Base-by-base conservation (phyloP, 2,113 vertebrate species). In the Anhinga anhinga region DNA sequence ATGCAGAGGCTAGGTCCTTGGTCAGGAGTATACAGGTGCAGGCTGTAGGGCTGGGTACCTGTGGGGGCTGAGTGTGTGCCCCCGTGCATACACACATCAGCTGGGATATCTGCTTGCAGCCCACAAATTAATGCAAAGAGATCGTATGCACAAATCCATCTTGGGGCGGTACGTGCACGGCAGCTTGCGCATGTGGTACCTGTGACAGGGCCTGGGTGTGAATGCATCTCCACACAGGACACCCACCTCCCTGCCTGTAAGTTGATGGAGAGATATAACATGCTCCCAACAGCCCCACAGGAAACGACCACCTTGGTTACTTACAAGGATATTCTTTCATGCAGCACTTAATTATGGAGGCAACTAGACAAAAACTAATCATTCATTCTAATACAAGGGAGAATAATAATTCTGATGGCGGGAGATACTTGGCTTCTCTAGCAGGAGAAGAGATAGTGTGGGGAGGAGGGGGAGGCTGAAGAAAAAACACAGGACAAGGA, bases 291-390 rank as follows among this genome's bases (percentile, higher is more conserved):
- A 93, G 72, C 70, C 78, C 77, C 80, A 85, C 36, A 58, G 55
- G 72, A n/a, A 96, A 52, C 6, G 1, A 69, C 63, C 1, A 8
- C 55, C 49, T 76, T 81, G 70, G 58, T 89, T 74, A 81, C 58
- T 79, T 87, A 92, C 25, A 88, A 78, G 89, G 91, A 87, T 78
- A 83, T 82, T 86, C 65, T 89, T 96, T 96, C 90, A 93, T 87
- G 72, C n/a, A 22, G 78, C 70, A 79, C 50, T 97, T 95, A 94
- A 96, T 95, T 88, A 92, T 50, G 45, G 94, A 96, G 76, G 66
- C 82, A 94, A 96, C 80, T 82, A 95, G 73, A 94, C 85, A 95
- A 69, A 92, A 63, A 70, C 84, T 96, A 93, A 97, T 96, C 67
- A 94, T 90, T 96, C 82, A 90, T 80, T 88, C 50, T 55, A 86